Percentiles rank a stretch among this genome's conserved stretches.
These are phyloP conservation scores for Ametastegia equiseti DNA, from an alignment of 2,888 invertebrate genomes.

Conservation along the genomic window DNA sequence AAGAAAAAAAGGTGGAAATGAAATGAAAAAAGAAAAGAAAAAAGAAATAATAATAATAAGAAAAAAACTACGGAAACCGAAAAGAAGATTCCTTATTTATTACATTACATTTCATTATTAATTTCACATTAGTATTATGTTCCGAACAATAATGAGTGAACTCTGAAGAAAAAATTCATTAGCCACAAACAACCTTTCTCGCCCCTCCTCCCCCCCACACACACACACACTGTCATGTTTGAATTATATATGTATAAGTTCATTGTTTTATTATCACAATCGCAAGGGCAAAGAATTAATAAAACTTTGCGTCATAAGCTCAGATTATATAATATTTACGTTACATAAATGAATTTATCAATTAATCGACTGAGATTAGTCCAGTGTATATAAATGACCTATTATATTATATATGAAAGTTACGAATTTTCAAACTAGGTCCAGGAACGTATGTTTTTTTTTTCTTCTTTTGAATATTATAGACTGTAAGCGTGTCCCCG, in stretches of 20 bases:
- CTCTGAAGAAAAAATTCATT: background rate
- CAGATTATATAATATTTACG: background rate
- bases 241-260: constrained; percentile 14
- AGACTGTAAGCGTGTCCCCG: background rate
- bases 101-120: constrained; percentile 42
- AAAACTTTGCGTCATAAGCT: background rate
- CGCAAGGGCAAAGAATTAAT: background rate
- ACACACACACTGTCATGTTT: background rate
- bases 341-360: background rate
- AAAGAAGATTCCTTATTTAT: constrained; percentile 47
- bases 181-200: no score
- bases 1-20: no score
- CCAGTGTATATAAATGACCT: constrained; percentile 11
- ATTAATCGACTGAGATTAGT: constrained; percentile 29
- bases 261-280: background rate
- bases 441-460: background rate
- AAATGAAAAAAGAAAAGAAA: constrained; percentile 46
- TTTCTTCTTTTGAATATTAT: background rate
- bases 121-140: constrained; percentile 42
- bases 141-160: constrained; percentile 39
- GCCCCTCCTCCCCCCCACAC: background rate
- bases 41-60: constrained; percentile 42
- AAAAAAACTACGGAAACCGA: constrained; percentile 35
- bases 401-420: no score
- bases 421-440: no score